Evolutionary conservation across 2,797 vertebrate genomes (phyloP).

Genomic region (Tenualosa thibaudeaui): DNA sequence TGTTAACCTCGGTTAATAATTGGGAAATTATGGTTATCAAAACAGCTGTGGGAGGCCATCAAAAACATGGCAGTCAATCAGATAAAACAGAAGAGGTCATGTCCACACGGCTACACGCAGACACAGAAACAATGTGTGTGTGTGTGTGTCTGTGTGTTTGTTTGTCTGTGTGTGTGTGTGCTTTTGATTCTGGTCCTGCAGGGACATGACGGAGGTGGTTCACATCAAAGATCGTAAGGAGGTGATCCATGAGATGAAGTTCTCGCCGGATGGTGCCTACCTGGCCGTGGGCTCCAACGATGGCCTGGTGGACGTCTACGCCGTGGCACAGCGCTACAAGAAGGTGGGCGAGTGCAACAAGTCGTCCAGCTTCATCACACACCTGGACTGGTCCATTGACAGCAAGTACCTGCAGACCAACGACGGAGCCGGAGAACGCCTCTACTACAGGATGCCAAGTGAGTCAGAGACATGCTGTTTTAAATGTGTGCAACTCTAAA

Average conservation of each 20-base stretch:
- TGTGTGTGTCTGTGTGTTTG: no score
- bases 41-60: no score
- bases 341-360: constrained; percentile 84
- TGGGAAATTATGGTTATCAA: no score
- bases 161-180: neutral
- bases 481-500: no score
- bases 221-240: constrained; percentile 85
- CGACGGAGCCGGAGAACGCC: constrained; percentile 78
- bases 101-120: neutral
- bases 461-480: constrained; percentile 56
- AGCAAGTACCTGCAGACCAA: constrained; percentile 83
- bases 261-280: constrained; percentile 81
- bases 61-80: no score
- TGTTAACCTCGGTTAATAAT: no score
- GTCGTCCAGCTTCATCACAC: constrained; percentile 81
- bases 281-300: constrained; percentile 82
- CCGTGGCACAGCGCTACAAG: constrained; percentile 80
- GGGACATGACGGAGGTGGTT: constrained; percentile 87
- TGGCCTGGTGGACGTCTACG: constrained; percentile 78
- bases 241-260: constrained; percentile 85
- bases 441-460: constrained; percentile 86
- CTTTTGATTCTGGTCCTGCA: constrained; percentile 49
- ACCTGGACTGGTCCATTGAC: constrained; percentile 85
- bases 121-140: no score
- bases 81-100: no score